These are phyloP conservation scores for Chaetops frenatus DNA, from an alignment of 2,113 vertebrate genomes.

Conservation along the genomic window DNA sequence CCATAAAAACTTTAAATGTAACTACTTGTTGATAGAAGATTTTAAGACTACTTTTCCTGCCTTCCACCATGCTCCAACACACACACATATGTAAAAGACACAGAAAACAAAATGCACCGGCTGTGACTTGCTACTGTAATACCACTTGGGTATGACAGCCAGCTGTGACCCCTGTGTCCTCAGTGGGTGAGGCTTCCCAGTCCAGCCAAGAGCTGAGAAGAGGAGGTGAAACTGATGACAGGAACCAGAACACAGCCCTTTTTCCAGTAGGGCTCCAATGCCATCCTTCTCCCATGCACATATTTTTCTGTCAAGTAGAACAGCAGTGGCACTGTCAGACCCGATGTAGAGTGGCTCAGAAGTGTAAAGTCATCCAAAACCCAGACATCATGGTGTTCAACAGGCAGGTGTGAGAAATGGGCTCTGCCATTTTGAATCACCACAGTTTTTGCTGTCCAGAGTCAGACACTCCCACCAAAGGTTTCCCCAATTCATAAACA, in stretches of 20 bases:
- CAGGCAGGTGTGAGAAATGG: not conserved
- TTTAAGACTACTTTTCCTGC: not conserved
- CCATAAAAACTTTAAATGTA: not conserved
- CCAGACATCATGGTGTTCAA: not conserved
- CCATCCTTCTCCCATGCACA: fast-evolving
- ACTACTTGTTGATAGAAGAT: not conserved
- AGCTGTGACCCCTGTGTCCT: not conserved
- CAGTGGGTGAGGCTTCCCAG: not conserved
- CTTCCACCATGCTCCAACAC: not conserved
- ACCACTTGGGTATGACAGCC: not conserved
- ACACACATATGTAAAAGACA: not conserved
- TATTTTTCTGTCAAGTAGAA: not conserved
- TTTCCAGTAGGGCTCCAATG: not conserved
- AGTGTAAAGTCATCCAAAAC: not conserved
- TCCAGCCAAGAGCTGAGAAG: not conserved
- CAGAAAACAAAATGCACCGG: not conserved
- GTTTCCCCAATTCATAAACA: not conserved
- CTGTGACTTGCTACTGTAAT: not conserved
- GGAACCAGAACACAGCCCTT: not conserved
- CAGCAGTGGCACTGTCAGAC: not conserved
- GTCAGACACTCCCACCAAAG: not conserved
- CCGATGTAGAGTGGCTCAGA: fast-evolving
- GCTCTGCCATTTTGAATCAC: not conserved
- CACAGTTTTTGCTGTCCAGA: not conserved
- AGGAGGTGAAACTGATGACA: not conserved